Conservation (phyloP, 1,140 invertebrate species). For the Oncopeltus fasciatus region DNA sequence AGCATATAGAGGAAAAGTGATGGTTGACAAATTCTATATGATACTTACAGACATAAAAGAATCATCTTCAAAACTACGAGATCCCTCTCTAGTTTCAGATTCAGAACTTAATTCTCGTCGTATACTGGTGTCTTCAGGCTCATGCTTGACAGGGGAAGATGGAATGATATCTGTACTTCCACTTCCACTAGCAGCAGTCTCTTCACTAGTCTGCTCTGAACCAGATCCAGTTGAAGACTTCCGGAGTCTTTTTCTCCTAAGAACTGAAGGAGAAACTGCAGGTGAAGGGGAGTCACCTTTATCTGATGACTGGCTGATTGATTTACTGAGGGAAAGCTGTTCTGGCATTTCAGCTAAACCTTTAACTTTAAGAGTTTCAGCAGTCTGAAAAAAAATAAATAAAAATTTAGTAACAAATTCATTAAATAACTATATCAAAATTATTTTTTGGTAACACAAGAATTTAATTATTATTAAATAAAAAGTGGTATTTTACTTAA, state of each 20-base stretch:
- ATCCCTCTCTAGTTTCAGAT: constrained; percentile 30
- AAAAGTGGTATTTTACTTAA: no score
- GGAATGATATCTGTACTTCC: constrained; percentile 36
- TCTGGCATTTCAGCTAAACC: constrained; percentile 70
- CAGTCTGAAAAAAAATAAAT: constrained; percentile 39
- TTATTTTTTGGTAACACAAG: no score
- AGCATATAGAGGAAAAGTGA: no score
- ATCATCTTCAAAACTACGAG: constrained; percentile 34
- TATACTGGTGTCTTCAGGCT: constrained; percentile 26
- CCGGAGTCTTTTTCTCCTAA: constrained; percentile 45
- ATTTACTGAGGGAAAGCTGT: constrained; percentile 23
- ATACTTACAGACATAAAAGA: constrained; percentile 30
- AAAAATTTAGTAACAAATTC: no score
- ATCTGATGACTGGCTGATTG: constrained; percentile 17
- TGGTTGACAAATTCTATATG: no score
- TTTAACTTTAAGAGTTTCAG: constrained; percentile 75
- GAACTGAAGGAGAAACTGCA: constrained; percentile 18
- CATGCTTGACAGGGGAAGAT: constrained; percentile 16
- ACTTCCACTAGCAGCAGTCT: constrained; percentile 18
- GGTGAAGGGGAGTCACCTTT: constrained; percentile 16
- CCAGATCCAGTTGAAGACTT: constrained; percentile 54
- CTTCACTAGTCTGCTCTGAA: constrained; percentile 26
- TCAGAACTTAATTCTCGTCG: constrained; percentile 26
- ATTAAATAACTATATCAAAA: no score
- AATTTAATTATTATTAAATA: no score